A percentile compares a stretch with the other conserved stretches of the same genome.
Conservation (phyloP, 2,888 invertebrate genomes). For the Malacosoma neustria region DNA sequence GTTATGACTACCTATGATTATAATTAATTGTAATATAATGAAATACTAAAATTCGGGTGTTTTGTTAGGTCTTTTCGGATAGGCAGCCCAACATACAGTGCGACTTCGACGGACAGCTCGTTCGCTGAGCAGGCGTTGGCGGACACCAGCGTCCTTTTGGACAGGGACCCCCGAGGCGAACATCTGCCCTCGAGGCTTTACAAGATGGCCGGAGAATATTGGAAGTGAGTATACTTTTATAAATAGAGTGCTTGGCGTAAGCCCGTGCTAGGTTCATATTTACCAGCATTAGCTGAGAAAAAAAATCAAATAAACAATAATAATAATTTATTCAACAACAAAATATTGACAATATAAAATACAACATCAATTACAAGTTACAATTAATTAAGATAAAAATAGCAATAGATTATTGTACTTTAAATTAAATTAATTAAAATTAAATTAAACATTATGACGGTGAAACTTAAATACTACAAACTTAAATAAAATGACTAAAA, state of each 20-base stretch:
- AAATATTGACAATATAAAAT: neutral
- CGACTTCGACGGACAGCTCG: slow-evolving; percentile 68
- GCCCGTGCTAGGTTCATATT: too few relatives aligned
- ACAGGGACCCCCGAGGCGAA: slow-evolving; percentile 49
- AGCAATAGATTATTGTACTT: too few relatives aligned
- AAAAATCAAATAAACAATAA: neutral
- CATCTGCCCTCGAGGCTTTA: slow-evolving; percentile 83
- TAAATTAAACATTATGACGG: too few relatives aligned
- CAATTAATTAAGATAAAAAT: too few relatives aligned
- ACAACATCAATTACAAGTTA: neutral
- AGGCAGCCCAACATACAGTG: slow-evolving; percentile 62
- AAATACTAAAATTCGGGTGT: too few relatives aligned
- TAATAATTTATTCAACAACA: neutral
- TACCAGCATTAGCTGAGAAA: too few relatives aligned
- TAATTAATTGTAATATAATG: too few relatives aligned
- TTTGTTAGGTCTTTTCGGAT: slow-evolving; percentile 40
- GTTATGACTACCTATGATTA: too few relatives aligned
- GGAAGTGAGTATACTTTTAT: slow-evolving; percentile 79
- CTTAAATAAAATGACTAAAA: too few relatives aligned
- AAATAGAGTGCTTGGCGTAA: neutral
- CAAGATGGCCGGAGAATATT: slow-evolving; percentile 86
- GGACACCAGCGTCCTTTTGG: slow-evolving; percentile 56
- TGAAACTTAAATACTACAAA: too few relatives aligned
- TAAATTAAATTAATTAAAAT: too few relatives aligned
- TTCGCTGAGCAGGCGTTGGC: slow-evolving; percentile 66